A percentile compares a stretch with the other conserved stretches of the same genome.
These are phyloP conservation scores for Melanerpes aurifrons DNA, from an alignment of 2,113 vertebrate species.

Conservation along the genomic window DNA sequence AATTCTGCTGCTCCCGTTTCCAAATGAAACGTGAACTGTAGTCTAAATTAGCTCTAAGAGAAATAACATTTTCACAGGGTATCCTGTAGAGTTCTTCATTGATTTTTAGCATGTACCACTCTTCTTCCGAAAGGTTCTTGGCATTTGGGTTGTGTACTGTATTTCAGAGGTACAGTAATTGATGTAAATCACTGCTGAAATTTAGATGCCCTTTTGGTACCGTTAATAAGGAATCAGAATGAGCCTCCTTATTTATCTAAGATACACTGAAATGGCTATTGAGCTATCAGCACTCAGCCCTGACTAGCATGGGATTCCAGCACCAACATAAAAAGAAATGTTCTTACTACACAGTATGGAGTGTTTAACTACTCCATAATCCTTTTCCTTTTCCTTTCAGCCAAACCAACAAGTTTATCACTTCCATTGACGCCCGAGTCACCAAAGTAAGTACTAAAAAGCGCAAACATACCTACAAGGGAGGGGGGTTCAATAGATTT, in stretches of 20 bases:
- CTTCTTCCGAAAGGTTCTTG: slow-evolving; percentile 15
- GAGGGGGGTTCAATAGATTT: slow-evolving; percentile 90
- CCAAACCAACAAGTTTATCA: slow-evolving; percentile 98
- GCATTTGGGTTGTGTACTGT: slow-evolving; percentile 15
- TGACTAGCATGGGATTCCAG: not conserved
- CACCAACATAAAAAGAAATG: not conserved
- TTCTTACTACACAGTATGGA: not conserved
- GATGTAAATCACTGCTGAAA: slow-evolving; percentile 26
- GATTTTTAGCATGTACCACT: slow-evolving; percentile 20
- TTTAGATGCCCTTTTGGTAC: not conserved
- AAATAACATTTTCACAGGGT: slow-evolving; percentile 66
- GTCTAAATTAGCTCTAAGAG: slow-evolving; percentile 70
- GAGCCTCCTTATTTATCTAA: slow-evolving; percentile 7
- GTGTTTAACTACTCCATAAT: slow-evolving; percentile 61
- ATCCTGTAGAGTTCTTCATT: slow-evolving; percentile 51
- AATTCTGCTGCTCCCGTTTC: slow-evolving; percentile 69
- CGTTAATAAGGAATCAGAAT: not conserved
- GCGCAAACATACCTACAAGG: slow-evolving; percentile 86
- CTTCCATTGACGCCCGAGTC: slow-evolving; percentile 99
- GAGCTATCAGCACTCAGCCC: not conserved
- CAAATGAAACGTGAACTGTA: slow-evolving; percentile 75
- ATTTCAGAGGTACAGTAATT: slow-evolving; percentile 30
- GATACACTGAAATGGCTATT: not conserved
- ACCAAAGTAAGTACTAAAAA: slow-evolving; percentile 99
- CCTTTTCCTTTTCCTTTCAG: slow-evolving; percentile 85